phyloP scores from a whole-genome alignment of 2,113 vertebrate genomes.

The Rhea americana region DNA sequence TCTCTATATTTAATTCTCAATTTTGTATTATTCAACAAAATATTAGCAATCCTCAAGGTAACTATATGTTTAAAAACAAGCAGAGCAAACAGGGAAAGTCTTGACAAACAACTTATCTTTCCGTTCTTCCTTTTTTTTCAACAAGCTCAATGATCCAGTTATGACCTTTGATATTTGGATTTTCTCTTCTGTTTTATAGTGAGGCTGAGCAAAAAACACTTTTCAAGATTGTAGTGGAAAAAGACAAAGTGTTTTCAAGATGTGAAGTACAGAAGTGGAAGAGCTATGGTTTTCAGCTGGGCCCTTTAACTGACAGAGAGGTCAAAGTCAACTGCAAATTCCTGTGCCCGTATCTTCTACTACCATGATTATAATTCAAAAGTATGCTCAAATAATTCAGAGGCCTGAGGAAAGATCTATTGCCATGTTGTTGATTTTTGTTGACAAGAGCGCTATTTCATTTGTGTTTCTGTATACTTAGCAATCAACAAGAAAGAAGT shows the following conservation, averaged over 20 bases:
- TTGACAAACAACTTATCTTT: neutral
- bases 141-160: neutral
- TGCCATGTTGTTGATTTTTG: neutral
- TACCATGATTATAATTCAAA: neutral
- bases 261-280: neutral
- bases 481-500: neutral
- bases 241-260: neutral
- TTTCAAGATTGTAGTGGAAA: neutral
- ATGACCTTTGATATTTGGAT: neutral
- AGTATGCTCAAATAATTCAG: neutral
- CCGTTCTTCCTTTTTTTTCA: neutral
- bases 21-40: neutral
- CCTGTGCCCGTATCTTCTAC: neutral
- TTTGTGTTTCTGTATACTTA: neutral
- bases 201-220: neutral
- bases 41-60: neutral
- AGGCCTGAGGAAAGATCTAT: neutral
- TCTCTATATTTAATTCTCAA: neutral
- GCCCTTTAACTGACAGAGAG: neutral
- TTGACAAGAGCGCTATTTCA: neutral
- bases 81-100: neutral
- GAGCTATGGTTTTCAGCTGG: neutral
- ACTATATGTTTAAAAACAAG: neutral
- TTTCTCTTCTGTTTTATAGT: neutral
- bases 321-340: neutral